These are phyloP conservation scores for Pimpla rufipes DNA, from an alignment of 2,888 invertebrate genomes.

Conservation along the genomic window DNA sequence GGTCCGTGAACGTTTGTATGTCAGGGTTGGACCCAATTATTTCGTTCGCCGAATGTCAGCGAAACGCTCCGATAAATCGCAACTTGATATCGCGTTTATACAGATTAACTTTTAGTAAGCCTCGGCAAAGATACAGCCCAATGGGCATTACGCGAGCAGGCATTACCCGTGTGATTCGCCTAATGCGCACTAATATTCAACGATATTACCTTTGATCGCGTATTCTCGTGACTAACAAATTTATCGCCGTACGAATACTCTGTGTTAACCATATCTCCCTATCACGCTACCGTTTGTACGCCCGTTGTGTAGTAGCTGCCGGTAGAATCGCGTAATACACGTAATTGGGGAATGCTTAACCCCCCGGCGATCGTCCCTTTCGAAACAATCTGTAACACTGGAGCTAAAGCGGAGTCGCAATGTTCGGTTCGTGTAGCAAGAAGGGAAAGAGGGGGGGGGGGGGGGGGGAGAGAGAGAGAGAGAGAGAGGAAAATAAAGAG, in stretches of 20 bases:
- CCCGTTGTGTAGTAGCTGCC: neutral
- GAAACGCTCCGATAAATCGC: neutral
- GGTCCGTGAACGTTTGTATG: no score
- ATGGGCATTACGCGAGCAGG: neutral
- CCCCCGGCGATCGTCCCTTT: conserved; percentile 16
- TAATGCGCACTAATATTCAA: neutral
- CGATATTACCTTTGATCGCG: conserved; percentile 35
- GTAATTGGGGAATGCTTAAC: conserved; percentile 45
- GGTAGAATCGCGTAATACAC: conserved; percentile 35
- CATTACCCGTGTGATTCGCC: neutral
- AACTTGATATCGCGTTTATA: neutral
- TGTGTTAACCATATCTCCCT: neutral
- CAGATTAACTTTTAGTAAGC: neutral
- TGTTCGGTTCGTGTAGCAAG: conserved; percentile 11
- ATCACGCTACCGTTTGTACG: conserved; percentile 8
- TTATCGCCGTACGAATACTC: conserved; percentile 34
- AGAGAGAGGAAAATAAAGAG: no score
- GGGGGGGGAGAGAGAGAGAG: no score
- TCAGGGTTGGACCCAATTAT: neutral
- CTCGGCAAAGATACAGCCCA: neutral
- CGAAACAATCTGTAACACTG: conserved; percentile 20
- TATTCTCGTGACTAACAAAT: conserved; percentile 51
- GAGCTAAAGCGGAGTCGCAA: neutral
- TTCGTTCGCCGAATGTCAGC: neutral
- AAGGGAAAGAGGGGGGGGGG: no score